phyloP scores from a whole-genome alignment of 1,140 invertebrate species.

The Sinella curviseta region DNA sequence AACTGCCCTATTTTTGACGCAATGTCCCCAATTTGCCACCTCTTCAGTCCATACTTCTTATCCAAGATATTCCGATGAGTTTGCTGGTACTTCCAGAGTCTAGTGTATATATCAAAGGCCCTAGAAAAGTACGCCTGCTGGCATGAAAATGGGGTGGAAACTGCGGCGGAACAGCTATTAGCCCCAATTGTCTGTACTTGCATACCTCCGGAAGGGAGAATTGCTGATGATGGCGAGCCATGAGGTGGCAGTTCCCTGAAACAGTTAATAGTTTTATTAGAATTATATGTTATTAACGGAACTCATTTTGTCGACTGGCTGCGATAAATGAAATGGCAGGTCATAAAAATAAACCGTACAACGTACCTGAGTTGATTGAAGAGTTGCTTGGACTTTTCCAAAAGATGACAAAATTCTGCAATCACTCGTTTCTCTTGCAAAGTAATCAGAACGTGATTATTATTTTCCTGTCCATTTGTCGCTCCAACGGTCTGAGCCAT shows the following conservation, averaged over 20 bases:
- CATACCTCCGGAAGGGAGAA: neutral
- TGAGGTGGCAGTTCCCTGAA: conserved; percentile 8
- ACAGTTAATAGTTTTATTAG: neutral
- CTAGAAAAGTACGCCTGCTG: conserved; percentile 21
- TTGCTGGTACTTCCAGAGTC: conserved; percentile 20
- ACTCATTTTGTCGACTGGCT: too few relatives aligned
- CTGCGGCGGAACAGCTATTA: neutral
- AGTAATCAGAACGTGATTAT: neutral
- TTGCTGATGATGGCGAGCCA: neutral
- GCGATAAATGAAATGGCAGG: neutral
- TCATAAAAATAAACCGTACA: too few relatives aligned
- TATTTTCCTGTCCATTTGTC: conserved; percentile 1
- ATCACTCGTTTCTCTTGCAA: conserved; percentile 85
- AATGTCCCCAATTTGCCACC: conserved; percentile 99
- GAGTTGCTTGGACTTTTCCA: conserved; percentile 96
- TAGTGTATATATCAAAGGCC: conserved; percentile 10
- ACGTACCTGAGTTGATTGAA: conserved; percentile 89
- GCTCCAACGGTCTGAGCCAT: neutral
- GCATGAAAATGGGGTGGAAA: neutral
- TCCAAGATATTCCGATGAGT: conserved; percentile 65
- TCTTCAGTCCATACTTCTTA: conserved; percentile 89
- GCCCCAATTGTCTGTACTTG: conserved; percentile 1
- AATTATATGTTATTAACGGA: too few relatives aligned
- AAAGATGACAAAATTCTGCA: conserved; percentile 91
- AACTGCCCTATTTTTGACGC: conserved; percentile 98